A percentile compares a stretch with the other conserved stretches of the same genome.
Conservation (phyloP, 2,888 invertebrate species). For the Trichopria drosophilae region DNA sequence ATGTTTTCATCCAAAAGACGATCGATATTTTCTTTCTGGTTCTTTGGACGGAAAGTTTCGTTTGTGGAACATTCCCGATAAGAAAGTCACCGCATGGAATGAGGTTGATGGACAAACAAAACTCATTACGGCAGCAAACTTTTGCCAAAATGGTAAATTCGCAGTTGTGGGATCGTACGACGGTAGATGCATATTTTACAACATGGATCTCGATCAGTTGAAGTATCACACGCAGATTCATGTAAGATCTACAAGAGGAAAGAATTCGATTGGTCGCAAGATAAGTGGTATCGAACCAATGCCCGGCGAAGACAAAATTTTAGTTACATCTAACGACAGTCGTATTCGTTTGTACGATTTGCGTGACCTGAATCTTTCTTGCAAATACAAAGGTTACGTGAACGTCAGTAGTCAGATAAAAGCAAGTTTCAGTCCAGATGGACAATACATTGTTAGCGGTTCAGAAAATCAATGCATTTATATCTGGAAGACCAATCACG, state of each 20-base stretch:
- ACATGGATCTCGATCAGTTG: constrained; percentile 94
- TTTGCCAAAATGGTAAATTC: constrained; percentile 96
- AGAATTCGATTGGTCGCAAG: constrained; percentile 91
- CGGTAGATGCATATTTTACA: constrained; percentile 97
- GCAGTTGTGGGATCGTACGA: constrained; percentile 98
- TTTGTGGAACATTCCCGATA: constrained; percentile 99
- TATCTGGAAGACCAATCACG: constrained; percentile 97
- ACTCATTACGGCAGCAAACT: constrained; percentile 94
- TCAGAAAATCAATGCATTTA: constrained; percentile 98
- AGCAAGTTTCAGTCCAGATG: constrained; percentile 96
- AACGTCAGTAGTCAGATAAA: constrained; percentile 97
- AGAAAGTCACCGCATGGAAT: constrained; percentile 97
- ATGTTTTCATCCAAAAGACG: constrained; percentile 93
- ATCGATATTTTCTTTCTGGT: constrained; percentile 91
- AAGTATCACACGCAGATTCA: constrained; percentile 98
- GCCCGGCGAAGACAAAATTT: constrained; percentile 92
- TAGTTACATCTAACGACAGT: constrained; percentile 98
- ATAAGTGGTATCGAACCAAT: constrained; percentile 97
- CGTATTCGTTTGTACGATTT: constrained; percentile 86
- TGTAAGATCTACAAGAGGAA: constrained; percentile 92
- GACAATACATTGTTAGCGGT: constrained; percentile 95
- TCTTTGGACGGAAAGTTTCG: constrained; percentile 96
- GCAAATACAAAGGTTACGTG: constrained; percentile 92
- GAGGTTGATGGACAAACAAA: constrained; percentile 94
- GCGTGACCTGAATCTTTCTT: constrained; percentile 89